phyloP scores from a whole-genome alignment of 2,113 vertebrate genomes.

The Grammomys dolichurus region DNA sequence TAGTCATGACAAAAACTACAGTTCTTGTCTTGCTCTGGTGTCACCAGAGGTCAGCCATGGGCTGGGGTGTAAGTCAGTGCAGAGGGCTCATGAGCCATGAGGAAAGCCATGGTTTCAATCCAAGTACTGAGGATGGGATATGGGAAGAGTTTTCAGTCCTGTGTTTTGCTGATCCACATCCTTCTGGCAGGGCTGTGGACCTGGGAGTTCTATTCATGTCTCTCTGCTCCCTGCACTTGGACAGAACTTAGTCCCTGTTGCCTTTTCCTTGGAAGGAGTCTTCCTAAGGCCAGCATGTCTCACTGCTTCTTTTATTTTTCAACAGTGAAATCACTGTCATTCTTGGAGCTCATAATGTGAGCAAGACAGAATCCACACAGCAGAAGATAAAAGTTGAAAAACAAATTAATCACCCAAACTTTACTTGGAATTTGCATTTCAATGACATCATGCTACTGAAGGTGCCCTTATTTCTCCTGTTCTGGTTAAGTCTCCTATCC shows the following conservation, averaged over 20 bases:
- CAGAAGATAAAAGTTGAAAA: constrained; percentile 40
- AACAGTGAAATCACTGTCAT: constrained; percentile 61
- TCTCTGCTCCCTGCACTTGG: neutral
- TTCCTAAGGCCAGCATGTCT: neutral
- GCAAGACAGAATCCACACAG: constrained; percentile 26
- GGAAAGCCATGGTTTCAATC: neutral
- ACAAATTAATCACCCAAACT: constrained; percentile 44
- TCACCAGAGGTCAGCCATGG: neutral
- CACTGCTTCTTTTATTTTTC: neutral
- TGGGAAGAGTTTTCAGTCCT: too few species aligned
- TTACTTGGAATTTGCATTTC: neutral
- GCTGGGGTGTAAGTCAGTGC: neutral
- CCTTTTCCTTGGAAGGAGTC: neutral
- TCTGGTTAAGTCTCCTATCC: neutral
- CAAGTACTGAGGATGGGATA: neutral
- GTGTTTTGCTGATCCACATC: neutral
- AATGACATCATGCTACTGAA: constrained; percentile 70
- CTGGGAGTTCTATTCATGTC: neutral
- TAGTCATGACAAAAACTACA: neutral
- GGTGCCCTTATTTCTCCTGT: neutral
- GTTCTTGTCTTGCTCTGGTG: neutral
- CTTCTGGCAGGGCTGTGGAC: neutral
- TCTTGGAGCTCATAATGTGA: constrained; percentile 58
- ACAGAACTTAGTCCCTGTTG: neutral
- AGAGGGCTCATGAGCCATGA: too few species aligned